Evolutionary conservation across 1,140 invertebrate genomes (phyloP), one percentile per base, ranked within the genome.

Genomic region (Lethrus apterus): DNA sequence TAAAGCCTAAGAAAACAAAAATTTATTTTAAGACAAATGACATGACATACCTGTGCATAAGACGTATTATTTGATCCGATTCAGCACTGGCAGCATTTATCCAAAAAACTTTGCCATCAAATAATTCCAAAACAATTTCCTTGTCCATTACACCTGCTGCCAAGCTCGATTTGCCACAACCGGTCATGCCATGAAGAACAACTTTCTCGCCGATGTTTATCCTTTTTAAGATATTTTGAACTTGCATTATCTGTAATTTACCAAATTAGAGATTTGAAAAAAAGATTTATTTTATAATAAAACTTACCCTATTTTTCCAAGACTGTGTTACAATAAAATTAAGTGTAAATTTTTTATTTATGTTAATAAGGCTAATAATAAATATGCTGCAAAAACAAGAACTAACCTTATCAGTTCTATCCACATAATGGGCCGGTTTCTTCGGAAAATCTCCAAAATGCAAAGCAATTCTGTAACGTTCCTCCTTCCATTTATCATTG

Each of bases 111-210:
- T 63, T 60, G 2, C 65, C 63, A 44, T 70, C 66, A 54, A 68
- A 70, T 11, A 53, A 54, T 7, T 67, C 66, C 30, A 70, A 62
- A 10, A 70, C 50, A 4, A 80, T 60, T 32, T 69, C 52, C 5
- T 63, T 61, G 48, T 80, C 70, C 9, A 77, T 63, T 1, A 84
- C 55, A 4, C 74, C 73, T 45, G 72, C 75, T 17, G 74, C 75
- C n/a, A 83, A 60, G 29, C 73, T 73, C 0, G 80, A 77, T 69
- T 83, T 84, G n/a, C 82, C 82, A 54, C 71, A 77, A 9, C 81
- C 81, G 18, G 76, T 71, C 77, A 83, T 83, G 1, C 81, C 81
- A 61, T 79, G 74, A 10, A 84, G 61, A 4, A 69, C 72, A 9
- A 84, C 44, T 52, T 75, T 76, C 40, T 30, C 42, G 4, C 10